Evolutionary conservation across 2,797 vertebrate genomes (phyloP).

Genomic region (Gymnothorax javanicus): DNA sequence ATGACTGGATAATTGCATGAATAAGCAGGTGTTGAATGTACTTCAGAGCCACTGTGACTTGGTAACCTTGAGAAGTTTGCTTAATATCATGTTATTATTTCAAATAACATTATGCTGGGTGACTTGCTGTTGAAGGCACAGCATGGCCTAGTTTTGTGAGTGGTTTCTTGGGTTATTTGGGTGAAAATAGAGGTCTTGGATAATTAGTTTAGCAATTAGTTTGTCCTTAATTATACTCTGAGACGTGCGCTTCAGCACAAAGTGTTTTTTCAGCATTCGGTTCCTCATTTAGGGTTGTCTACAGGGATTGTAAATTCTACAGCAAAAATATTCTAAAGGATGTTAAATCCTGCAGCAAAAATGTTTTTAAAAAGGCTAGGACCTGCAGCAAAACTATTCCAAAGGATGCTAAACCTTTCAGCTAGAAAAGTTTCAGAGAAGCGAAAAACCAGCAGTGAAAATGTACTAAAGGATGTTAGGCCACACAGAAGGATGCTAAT

Average conservation of each 20-base stretch:
- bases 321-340: background rate
- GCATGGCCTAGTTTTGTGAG: background rate
- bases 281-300: background rate
- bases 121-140: background rate
- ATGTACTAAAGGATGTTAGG: too few species aligned
- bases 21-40: background rate
- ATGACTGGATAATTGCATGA: too few species aligned
- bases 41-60: background rate
- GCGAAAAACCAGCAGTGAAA: too few species aligned
- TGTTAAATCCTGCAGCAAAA: background rate
- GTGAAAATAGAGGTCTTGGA: background rate
- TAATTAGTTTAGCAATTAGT: background rate
- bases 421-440: too few species aligned
- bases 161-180: background rate
- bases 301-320: background rate
- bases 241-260: background rate
- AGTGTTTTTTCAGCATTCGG: background rate
- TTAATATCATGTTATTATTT: background rate
- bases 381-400: background rate
- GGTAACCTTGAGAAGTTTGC: background rate
- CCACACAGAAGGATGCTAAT: too few species aligned
- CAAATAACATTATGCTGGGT: background rate
- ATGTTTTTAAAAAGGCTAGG: too few species aligned
- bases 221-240: background rate
- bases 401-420: background rate